Conservation (phyloP, 2,797 vertebrate genomes). For the Dermochelys coriacea region DNA sequence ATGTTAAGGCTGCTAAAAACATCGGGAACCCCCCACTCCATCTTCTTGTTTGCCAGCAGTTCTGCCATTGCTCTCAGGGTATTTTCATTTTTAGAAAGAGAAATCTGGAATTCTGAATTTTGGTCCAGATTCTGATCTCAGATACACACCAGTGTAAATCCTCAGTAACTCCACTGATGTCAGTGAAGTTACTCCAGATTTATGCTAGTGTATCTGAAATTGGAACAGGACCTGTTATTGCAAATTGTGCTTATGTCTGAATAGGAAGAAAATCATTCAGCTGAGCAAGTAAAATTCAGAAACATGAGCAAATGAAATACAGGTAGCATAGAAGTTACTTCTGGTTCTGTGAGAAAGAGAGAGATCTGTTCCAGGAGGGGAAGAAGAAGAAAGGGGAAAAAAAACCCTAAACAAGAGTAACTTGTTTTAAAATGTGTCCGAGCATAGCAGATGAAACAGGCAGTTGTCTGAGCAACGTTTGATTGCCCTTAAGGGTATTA, state of each 20-base stretch:
- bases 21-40: no score
- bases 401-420: neutral
- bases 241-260: neutral
- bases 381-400: neutral
- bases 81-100: fast-evolving
- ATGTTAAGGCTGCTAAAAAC: neutral
- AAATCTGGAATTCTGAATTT: neutral
- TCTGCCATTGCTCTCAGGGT: fast-evolving
- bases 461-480: fast-evolving
- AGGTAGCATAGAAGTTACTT: neutral
- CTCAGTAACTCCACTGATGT: neutral
- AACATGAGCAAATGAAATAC: fast-evolving
- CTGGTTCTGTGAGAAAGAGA: fast-evolving
- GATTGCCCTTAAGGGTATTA: neutral
- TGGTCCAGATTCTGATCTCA: fast-evolving
- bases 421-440: neutral
- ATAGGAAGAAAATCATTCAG: fast-evolving
- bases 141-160: neutral
- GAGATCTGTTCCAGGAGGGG: fast-evolving
- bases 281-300: neutral
- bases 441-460: neutral
- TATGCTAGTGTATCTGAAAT: fast-evolving
- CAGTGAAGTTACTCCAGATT: neutral
- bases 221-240: fast-evolving
- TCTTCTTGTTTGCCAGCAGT: no score